A percentile compares a stretch with the other conserved stretches of the same genome.
Evolutionary conservation across 2,797 vertebrate species (phyloP).

Genomic region (Naso thynnoides): DNA sequence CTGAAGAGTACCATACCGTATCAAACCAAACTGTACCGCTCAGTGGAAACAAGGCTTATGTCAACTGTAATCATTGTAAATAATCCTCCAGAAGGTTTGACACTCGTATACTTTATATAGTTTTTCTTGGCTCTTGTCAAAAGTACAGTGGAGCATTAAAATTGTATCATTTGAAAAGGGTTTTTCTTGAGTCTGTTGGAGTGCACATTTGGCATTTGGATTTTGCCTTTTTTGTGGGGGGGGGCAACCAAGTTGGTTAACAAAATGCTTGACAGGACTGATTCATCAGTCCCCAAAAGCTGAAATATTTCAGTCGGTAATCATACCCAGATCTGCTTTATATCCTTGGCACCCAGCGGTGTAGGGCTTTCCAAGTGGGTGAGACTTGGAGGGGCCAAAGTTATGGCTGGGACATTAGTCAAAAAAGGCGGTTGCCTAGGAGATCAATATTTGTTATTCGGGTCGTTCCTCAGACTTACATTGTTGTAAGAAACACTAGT

Average conservation of each 20-base stretch:
- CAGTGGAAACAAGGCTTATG: no score
- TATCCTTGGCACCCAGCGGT: constrained; percentile 25
- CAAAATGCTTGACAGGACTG: constrained; percentile 31
- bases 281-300: constrained; percentile 46
- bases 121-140: constrained; percentile 7
- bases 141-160: constrained; percentile 13
- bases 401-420: constrained; percentile 50
- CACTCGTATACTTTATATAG: no score
- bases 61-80: no score
- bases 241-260: constrained; percentile 37
- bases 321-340: constrained; percentile 42
- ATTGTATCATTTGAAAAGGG: constrained; percentile 16
- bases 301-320: constrained; percentile 49
- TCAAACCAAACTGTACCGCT: no score
- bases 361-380: constrained; percentile 23
- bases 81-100: no score
- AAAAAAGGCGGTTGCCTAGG: constrained; percentile 48
- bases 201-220: constrained; percentile 3
- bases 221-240: constrained; percentile 17
- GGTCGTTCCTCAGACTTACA: no score
- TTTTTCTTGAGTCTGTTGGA: constrained; percentile 22
- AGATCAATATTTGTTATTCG: constrained; percentile 67
- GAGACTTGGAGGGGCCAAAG: constrained; percentile 30
- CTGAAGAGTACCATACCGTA: no score
- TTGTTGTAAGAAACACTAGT: not conserved